Base-by-base conservation (phyloP, 2,113 vertebrate genomes). In the Tachysurus vachellii region DNA sequence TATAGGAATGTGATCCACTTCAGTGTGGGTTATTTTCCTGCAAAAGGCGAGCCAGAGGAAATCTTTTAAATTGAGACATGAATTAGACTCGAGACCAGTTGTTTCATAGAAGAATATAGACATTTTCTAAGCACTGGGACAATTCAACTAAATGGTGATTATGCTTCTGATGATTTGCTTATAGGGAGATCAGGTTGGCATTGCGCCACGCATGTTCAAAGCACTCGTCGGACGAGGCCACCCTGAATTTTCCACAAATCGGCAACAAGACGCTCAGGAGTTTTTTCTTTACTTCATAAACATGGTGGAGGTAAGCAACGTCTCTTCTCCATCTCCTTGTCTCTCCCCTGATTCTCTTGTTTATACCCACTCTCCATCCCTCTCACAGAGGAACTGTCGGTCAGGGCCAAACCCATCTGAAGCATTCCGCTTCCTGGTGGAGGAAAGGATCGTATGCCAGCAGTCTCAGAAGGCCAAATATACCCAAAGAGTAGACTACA, bases 241-340 rank as follows among this genome's bases (percentile, higher is more conserved):
- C 88, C 96, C 97, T 0, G 98, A 99, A 88, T 99, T 99, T 93
- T 99, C 98, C 88, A 99, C 98, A 77, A 99, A 99, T 93, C 95
- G 98, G 76, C 98, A 99, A 88, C 98, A 99, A 92, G 98, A 99
- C 31, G 98, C 98, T 87, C 98, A 99, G 91, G 98, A 99, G 92
- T 99, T 99, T 94, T 96, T 99, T 92, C 95, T 99, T 93, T 97
- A 99, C 93, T 99, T 99, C 91, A 98, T 99, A 92, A 99, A 99
- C 94, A 99, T 99, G 98, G 97, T 99, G 89, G 98, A 99, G 97
- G 98, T 99, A 95, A 95, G 31, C 0, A 66, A 1, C n/a, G 85
- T 42, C 16, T 6, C 7, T 50, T 0, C 79, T 28, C 28, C 57
- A n/a, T 13, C 64, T 16, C 11, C 11, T 26, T 19, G 11, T 13